phyloP scores from a whole-genome alignment of 2,113 vertebrate species.

The Raja brachyura region DNA sequence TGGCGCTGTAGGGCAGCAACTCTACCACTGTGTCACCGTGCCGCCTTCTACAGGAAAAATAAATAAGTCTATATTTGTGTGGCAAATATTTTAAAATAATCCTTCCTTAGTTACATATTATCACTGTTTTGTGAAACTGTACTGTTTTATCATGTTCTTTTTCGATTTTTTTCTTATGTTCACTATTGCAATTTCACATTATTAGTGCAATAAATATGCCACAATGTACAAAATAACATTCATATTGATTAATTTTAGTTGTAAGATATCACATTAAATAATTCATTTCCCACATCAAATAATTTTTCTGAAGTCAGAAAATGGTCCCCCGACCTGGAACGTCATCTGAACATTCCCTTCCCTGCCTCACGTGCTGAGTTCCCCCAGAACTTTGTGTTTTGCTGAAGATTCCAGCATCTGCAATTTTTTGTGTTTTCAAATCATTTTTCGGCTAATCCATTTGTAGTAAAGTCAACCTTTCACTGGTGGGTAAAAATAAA shows the following conservation, averaged over 20 bases:
- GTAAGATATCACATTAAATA: neutral
- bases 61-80: neutral
- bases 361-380: too few relatives aligned
- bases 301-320: neutral
- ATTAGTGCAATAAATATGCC: neutral
- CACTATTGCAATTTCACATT: neutral
- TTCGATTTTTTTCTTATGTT: neutral
- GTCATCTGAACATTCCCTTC: too few relatives aligned
- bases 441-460: too few relatives aligned
- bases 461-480: neutral
- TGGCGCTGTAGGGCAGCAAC: too few relatives aligned
- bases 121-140: neutral
- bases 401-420: too few relatives aligned
- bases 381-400: too few relatives aligned
- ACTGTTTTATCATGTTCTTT: neutral
- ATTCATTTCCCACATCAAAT: neutral
- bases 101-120: neutral
- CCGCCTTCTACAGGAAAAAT: neutral
- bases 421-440: too few relatives aligned
- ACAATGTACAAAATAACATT: neutral
- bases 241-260: neutral
- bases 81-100: constrained; percentile 10
- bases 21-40: too few relatives aligned
- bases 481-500: neutral
- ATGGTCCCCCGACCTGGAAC: too few relatives aligned